Evolutionary conservation across 2,113 vertebrate species (phyloP), one percentile per base, ranked within the genome.

Genomic region (Microtus pennsylvanicus): DNA sequence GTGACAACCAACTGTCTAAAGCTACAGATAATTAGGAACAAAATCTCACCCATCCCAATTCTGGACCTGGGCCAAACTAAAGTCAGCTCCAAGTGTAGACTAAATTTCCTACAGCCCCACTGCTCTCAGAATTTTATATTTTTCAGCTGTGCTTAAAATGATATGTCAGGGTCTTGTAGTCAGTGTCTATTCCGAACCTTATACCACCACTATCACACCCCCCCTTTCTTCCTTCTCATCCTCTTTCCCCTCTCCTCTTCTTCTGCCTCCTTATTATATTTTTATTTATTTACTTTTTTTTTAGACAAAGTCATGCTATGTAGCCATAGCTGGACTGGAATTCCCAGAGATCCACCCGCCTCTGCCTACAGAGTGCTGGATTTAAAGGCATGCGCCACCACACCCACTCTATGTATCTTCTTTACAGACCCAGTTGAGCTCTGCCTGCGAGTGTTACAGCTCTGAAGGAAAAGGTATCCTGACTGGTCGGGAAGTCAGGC

Each of bases 71-170:
- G 42, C 67, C 45, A 77, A 52, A 47, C 21, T 61, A 12, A 92
- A 88, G 83, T 69, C 75, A 90, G 47, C 50, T 90, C 74, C 45
- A 17, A 76, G 45, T 19, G 3, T 65, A 72, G 55, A 83, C 58
- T 76, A 87, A 33, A 16, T 70, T 83, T 86, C 58, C n/a, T 30
- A 14, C 9, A 58, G 76, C 35, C 42, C 86, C 58, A 77, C 2
- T 70, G 89, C 38, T 75, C 75, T 94, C 63, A 91, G 11, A 38
- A 45, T 74, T 87, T 87, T 67, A 61, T 21, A 75, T 91, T 89
- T 93, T 95, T 69, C 93, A 95, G 58, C 82, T 91, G 33, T 76
- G 80, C 76, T 88, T 93, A 83, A 96, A 95, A 94, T 95, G 69
- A 61, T 14, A 35, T 45, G 63, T 94, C 83, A 74, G 45, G 58